Conservation (phyloP, 2,113 vertebrate genomes). For the Pelecanoides urinatrix region DNA sequence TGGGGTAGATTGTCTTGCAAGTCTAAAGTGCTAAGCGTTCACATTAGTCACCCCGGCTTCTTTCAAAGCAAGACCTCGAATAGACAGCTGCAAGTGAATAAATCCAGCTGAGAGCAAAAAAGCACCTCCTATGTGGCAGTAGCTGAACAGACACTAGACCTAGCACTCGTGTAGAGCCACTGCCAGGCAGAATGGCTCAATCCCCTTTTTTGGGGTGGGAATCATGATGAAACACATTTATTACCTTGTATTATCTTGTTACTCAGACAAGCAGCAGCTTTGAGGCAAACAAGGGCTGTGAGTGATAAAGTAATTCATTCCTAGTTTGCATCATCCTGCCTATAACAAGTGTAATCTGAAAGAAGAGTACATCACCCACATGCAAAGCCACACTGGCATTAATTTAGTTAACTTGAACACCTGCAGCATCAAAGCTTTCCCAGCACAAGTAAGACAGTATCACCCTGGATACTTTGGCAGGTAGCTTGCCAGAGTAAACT, state of each 20-base stretch:
- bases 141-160: neutral
- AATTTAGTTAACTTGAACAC: neutral
- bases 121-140: fast-evolving
- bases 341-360: neutral
- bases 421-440: neutral
- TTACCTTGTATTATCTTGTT: neutral
- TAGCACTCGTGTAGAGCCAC: neutral
- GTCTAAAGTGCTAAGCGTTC: no score
- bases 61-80: neutral
- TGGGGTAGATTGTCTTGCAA: fast-evolving
- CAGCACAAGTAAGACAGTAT: neutral
- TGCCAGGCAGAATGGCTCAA: neutral
- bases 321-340: neutral
- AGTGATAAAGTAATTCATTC: neutral
- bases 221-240: neutral
- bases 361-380: neutral
- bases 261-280: neutral
- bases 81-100: neutral
- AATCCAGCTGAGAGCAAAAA: neutral
- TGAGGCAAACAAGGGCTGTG: neutral
- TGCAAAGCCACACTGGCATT: fast-evolving
- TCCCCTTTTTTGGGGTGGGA: neutral
- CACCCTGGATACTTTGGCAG: neutral
- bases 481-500: neutral
- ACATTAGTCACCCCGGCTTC: fast-evolving